A percentile compares a stretch with the other conserved stretches of the same genome.
These are phyloP conservation scores for Calameuta pallipes DNA, from an alignment of 2,888 invertebrate genomes.

Conservation along the genomic window DNA sequence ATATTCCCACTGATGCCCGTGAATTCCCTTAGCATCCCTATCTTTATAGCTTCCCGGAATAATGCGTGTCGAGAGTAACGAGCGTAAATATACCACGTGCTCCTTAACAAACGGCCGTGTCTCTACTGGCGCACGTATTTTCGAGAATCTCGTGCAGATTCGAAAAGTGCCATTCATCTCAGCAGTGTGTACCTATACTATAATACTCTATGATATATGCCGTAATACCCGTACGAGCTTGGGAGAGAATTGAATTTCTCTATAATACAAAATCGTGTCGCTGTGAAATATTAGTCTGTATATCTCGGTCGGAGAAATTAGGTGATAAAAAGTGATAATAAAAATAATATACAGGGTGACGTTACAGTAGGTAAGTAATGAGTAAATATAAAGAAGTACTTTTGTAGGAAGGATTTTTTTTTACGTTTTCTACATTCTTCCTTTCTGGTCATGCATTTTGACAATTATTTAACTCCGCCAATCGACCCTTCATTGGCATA, in stretches of 20 bases:
- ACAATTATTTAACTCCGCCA: slow-evolving; percentile 6
- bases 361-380: background rate
- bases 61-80: background rate
- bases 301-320: background rate
- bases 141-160: background rate
- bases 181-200: background rate
- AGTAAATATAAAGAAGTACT: background rate
- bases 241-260: background rate
- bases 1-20: background rate
- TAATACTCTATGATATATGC: background rate
- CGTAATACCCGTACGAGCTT: background rate
- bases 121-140: background rate
- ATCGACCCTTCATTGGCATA: slow-evolving; percentile 26
- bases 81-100: background rate
- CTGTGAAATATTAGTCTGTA: background rate
- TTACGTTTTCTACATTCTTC: background rate
- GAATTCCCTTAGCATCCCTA: background rate
- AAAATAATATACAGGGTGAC: background rate
- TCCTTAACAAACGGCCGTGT: background rate
- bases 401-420: background rate
- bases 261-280: background rate
- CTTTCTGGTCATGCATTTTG: background rate
- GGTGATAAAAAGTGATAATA: background rate
- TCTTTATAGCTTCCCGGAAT: background rate
- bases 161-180: background rate